A percentile compares a stretch with the other conserved stretches of the same genome.
These are phyloP conservation scores for Darevskia nairensis DNA, from an alignment of 2,797 vertebrate genomes.

Conservation along the genomic window DNA sequence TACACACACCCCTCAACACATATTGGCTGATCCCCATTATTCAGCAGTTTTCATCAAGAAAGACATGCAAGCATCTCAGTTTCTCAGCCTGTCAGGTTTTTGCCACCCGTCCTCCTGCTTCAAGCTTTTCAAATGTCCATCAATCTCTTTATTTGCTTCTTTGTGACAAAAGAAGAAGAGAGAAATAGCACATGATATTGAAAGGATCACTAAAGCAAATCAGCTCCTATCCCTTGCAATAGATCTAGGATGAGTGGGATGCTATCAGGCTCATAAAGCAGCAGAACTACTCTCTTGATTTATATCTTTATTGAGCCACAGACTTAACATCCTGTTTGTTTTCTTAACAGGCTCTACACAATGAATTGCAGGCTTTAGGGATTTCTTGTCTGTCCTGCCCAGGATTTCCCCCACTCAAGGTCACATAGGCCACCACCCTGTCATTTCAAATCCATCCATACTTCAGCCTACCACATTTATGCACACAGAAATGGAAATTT, in stretches of 20 bases:
- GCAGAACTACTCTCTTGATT: slow-evolving; percentile 22
- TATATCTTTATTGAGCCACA: slow-evolving; percentile 26
- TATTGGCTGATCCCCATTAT: neutral
- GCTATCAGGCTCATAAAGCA: slow-evolving; percentile 10
- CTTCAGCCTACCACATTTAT: neutral
- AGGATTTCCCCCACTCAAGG: neutral
- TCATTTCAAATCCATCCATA: slow-evolving; percentile 6
- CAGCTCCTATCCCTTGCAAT: slow-evolving; percentile 8
- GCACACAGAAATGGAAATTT: neutral
- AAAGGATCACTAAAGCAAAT: slow-evolving; percentile 13
- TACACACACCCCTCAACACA: neutral
- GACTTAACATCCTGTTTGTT: slow-evolving; percentile 33
- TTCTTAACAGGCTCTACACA: slow-evolving; percentile 22
- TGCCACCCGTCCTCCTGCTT: neutral
- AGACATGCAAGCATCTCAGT: neutral
- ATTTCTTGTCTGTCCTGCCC: slow-evolving; percentile 14
- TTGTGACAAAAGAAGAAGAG: neutral
- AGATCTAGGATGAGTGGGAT: slow-evolving; percentile 14
- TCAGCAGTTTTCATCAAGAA: neutral
- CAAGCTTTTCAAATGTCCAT: neutral
- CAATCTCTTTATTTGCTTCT: neutral
- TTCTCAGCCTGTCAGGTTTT: neutral
- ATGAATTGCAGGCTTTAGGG: slow-evolving; percentile 33
- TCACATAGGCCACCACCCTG: neutral
- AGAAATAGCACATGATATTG: neutral